A percentile compares a stretch with the other conserved stretches of the same genome.
Evolutionary conservation across 1,140 invertebrate species (phyloP).

Genomic region (Pollicipes pollicipes): DNA sequence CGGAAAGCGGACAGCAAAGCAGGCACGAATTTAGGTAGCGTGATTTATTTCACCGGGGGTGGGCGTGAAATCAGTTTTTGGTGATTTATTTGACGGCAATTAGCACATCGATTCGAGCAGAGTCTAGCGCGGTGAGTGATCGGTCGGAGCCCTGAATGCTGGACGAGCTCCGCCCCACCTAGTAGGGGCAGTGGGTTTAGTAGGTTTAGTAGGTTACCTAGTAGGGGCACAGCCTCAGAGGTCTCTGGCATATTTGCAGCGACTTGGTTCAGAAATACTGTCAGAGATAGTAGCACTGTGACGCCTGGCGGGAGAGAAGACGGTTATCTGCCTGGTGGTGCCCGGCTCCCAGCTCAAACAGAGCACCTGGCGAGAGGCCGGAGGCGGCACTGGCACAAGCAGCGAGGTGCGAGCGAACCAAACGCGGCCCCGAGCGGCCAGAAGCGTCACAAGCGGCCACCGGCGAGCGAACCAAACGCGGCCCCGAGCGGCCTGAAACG

Average conservation of each 20-base stretch:
- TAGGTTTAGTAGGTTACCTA: no score
- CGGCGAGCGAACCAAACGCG: no score
- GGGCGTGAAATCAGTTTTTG: not conserved
- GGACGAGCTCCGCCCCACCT: not conserved
- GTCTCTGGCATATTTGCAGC: slow-evolving; percentile 44
- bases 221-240: slow-evolving; percentile 64
- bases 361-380: not conserved
- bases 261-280: slow-evolving; percentile 49
- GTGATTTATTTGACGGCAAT: not conserved
- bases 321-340: not conserved
- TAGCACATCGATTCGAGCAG: not conserved
- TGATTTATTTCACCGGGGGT: not conserved
- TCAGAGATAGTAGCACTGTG: slow-evolving; percentile 49
- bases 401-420: no score
- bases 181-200: no score
- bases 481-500: no score
- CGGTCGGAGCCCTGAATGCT: not conserved
- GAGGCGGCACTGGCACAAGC: no score
- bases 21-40: not conserved
- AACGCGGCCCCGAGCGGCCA: no score
- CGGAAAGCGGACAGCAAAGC: not conserved
- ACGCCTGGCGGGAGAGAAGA: slow-evolving; percentile 34
- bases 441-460: no score
- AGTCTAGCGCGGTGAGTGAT: not conserved
- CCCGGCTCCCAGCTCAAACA: not conserved